phyloP scores from a whole-genome alignment of 2,797 vertebrate genomes.

The Glossophaga mutica region DNA sequence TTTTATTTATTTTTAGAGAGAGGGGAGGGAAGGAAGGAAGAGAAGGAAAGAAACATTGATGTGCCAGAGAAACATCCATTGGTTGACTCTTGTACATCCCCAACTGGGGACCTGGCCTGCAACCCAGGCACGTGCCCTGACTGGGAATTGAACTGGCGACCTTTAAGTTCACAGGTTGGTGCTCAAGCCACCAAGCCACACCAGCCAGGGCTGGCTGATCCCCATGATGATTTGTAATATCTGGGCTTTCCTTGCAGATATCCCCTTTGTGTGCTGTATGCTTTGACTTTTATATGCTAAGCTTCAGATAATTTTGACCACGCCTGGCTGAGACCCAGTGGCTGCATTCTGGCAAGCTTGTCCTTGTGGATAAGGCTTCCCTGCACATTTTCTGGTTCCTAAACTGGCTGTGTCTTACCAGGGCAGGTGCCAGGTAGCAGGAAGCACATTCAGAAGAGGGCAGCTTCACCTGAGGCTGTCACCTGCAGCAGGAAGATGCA shows the following conservation, averaged over 20 bases:
- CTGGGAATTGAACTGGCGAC: too few species aligned
- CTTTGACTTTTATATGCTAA: conserved; percentile 21
- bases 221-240: neutral
- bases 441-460: neutral
- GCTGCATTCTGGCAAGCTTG: neutral
- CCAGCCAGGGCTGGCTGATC: neutral
- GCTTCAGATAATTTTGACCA: neutral
- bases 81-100: too few species aligned
- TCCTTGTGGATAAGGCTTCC: neutral
- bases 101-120: too few species aligned
- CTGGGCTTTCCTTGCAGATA: neutral
- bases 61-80: too few species aligned
- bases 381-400: neutral
- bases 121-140: too few species aligned
- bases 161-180: too few species aligned
- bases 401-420: neutral
- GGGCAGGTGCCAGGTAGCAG: neutral
- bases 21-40: too few species aligned
- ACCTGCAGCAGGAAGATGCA: neutral
- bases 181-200: too few species aligned
- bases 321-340: neutral
- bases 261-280: neutral
- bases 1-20: too few species aligned
- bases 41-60: too few species aligned
- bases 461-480: neutral